Base-by-base conservation (phyloP, 2,888 invertebrate genomes). In the Cybosia mesomella region DNA sequence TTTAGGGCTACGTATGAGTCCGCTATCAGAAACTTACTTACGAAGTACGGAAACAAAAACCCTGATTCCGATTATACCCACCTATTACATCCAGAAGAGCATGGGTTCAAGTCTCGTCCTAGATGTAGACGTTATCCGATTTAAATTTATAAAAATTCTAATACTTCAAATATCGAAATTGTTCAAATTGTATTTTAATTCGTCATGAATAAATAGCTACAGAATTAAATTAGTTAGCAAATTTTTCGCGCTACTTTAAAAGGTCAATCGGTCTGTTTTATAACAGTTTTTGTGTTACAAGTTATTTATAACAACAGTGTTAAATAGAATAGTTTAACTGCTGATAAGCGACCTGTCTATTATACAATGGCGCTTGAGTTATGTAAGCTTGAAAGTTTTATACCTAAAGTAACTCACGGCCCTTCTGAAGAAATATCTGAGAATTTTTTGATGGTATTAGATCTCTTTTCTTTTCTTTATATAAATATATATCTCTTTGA, bases 191-290 rank as follows among this genome's bases (percentile, higher is more conserved):
- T 49, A n/a, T 43, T 43, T 4, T n/a, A n/a, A 49, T 49, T 49
- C 49, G 49, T 2, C n/a, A 49, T 49, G n/a, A 49, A 43, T 18
- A 49, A 49, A 49, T n/a, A n/a, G 34, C 4, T n/a, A 34, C 58
- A 3, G n/a, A 28, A 43, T 28, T 49, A 18, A 61, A 24, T 18
- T 32, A 61, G 8, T 61, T 53, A 61, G n/a, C 49, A 24, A n/a
- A 61, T 53, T 53, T 53, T 28, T 61, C n/a, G 28, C 49, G 61
- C 61, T 49, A 36, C 21, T 74, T 66, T 76, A 65, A 72, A 69
- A 72, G 67, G 71, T 70, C 67, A 53, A 63, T 66, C 59, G 63
- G 55, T 68, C 70, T 79, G 77, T 80, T 80, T 81, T 80, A 66
- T 70, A 73, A 64, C 18, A 49, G 54, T 58, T 63, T 71, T 73